Evolutionary conservation across 2,113 vertebrate genomes (phyloP), one percentile per base, ranked within the genome.

Genomic region (Lethenteron camtschaticum): DNA sequence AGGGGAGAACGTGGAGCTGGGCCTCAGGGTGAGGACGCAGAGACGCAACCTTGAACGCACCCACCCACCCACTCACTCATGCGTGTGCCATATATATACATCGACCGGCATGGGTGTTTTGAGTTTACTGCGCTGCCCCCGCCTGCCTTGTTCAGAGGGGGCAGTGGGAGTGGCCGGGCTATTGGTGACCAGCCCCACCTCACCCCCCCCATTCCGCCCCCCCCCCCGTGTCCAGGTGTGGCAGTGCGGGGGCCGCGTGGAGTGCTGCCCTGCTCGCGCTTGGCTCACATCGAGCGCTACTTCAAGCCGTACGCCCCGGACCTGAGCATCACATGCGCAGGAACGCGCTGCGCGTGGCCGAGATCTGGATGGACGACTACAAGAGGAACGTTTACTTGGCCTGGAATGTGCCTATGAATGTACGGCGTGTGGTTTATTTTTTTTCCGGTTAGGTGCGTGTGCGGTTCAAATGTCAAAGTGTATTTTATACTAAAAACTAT

Each of bases 301-400:
- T 91, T 96, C 69, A 97, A 97, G 74, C 94, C 94, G 0, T 97
- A 97, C 81, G 95, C 94, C 0, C 89, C 92, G 71, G 88, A 96
- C 71, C 82, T 97, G 12, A 91, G 89, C 0, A 81, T 84, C 90
- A 95, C 1, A 87, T 97, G 68, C 86, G 94, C 13, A 82, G 94
- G 20, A 97, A 97, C 0, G 91, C 94, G 1, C 84, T 96, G 10
- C 79, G 94, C 72, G 88, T 91, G 69, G 94, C 94, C 0, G 90
- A 97, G 73, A 91, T 97, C 69, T 97, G 94, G 94, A 97, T 97
- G 94, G 94, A 97, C 55, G 94, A 97, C 75, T 97, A 95, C 69
- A 97, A 92, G 78, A 96, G 85, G 73, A 91, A 97, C 1, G 91
- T 97, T 66, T 97, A 97, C 72, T 95, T 97, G 94, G 94, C 94